Conservation (phyloP, 1,140 invertebrate genomes). For the Scylla paramamosain region DNA sequence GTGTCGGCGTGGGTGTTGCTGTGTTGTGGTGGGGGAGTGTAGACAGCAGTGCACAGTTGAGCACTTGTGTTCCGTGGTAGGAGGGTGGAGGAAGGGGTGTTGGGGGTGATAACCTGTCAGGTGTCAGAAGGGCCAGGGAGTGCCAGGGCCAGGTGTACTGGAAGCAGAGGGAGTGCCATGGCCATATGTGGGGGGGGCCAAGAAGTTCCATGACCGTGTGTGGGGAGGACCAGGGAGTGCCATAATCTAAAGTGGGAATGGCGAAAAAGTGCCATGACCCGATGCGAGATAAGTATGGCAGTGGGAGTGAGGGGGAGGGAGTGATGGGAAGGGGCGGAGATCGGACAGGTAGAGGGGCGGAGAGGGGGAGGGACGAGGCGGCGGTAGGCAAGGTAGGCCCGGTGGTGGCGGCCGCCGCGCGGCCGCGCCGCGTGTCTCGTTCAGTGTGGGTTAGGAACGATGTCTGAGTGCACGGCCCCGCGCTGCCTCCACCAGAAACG, state of each 20-base stretch:
- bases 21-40: not conserved
- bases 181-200: not conserved
- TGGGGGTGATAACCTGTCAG: not conserved
- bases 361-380: not conserved
- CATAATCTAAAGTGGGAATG: no score
- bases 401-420: not conserved
- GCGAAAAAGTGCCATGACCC: no score
- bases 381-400: slow-evolving; percentile 9
- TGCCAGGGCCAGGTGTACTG: not conserved
- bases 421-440: not conserved
- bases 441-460: slow-evolving; percentile 60
- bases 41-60: not conserved
- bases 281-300: no score
- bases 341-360: not conserved
- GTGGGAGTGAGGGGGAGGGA: not conserved
- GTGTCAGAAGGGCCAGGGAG: not conserved
- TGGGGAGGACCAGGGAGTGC: not conserved
- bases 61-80: not conserved
- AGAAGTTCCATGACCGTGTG: not conserved
- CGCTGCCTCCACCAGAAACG: slow-evolving; percentile 71
- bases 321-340: not conserved
- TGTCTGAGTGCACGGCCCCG: slow-evolving; percentile 69
- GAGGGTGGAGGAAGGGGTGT: not conserved
- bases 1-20: not conserved
- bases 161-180: not conserved